Evolutionary conservation across 2,113 vertebrate species (phyloP), one percentile per base, ranked within the genome.

Genomic region (Emydura subglobosa): DNA sequence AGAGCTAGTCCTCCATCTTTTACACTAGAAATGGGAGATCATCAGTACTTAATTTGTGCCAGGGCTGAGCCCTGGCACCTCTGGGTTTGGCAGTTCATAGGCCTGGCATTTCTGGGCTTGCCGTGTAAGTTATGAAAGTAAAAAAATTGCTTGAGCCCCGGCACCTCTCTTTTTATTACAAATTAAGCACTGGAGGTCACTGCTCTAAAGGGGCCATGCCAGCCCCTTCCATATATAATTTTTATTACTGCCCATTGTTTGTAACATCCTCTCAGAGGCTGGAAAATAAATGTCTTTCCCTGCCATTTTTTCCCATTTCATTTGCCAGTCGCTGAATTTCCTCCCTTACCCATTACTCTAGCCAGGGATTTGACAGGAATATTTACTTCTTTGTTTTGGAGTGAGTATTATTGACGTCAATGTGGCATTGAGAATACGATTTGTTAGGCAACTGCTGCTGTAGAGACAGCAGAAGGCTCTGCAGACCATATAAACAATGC

Each of bases 231-330:
- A 96, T 96, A 96, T 95, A 93, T 92, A 97, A 89, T 92, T 88
- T 6, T 76, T 93, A 93, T 79, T 90, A 94, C 93, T 90, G 96
- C 88, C 84, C 55, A 96, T 96, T 97, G 96, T 97, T 97, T 96
- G 93, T 88, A 91, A 91, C 82, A 95, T 95, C 93, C 96, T 96
- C 57, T 88, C 79, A 12, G 39, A 89, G 74, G 80, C 29, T 96
- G 39, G 22, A 95, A 96, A 97, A 97, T 22, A 97, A 95, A 94
- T 78, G 87, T 87, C 50, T 96, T 95, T 89, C 72, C 65, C 85
- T 94, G 94, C 88, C 87, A 90, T 91, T 97, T 96, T 86, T 44
- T 88, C 95, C 92, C 78, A 89, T 96, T 97, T 83, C 55, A 96
- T 96, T 96, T 97, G 53, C 93, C 92, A 96, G 79, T 57, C 34